phyloP scores from a whole-genome alignment of 1,140 invertebrate genomes.

The Cephus cinctus region DNA sequence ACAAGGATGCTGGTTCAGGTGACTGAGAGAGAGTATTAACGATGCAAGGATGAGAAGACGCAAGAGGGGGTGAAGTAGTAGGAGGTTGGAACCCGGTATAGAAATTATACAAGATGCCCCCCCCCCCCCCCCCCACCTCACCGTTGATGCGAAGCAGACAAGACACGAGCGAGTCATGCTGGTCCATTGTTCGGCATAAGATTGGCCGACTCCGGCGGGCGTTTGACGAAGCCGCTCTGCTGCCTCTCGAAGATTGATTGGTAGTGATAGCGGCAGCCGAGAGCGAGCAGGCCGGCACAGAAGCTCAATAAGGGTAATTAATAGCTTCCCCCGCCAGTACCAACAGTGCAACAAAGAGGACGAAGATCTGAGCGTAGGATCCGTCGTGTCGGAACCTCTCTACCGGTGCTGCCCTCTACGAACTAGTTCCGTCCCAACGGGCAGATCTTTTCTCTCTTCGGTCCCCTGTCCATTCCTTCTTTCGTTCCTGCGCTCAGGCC shows the following conservation, averaged over 20 bases:
- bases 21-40: too few relatives aligned
- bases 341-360: neutral
- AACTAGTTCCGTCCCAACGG: too few relatives aligned
- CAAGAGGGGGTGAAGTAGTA: neutral
- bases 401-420: too few relatives aligned
- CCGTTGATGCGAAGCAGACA: slow-evolving; percentile 28
- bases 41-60: too few relatives aligned
- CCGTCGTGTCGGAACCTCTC: too few relatives aligned
- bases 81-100: neutral
- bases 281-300: slow-evolving; percentile 35
- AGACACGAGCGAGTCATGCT: slow-evolving; percentile 38
- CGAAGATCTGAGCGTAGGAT: too few relatives aligned
- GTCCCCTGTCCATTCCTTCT: too few relatives aligned
- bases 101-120: too few relatives aligned
- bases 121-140: too few relatives aligned
- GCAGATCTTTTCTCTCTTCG: too few relatives aligned
- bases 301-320: slow-evolving; percentile 45
- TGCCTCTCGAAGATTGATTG: slow-evolving; percentile 42
- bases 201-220: slow-evolving; percentile 30
- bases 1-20: neutral
- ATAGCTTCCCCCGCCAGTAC: slow-evolving; percentile 25
- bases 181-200: slow-evolving; percentile 39
- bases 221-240: slow-evolving; percentile 30
- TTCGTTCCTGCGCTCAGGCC: too few relatives aligned
- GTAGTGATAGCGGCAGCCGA: slow-evolving; percentile 45